Evolutionary conservation across 2,797 vertebrate genomes (phyloP).

Genomic region (Sebastes cheni): DNA sequence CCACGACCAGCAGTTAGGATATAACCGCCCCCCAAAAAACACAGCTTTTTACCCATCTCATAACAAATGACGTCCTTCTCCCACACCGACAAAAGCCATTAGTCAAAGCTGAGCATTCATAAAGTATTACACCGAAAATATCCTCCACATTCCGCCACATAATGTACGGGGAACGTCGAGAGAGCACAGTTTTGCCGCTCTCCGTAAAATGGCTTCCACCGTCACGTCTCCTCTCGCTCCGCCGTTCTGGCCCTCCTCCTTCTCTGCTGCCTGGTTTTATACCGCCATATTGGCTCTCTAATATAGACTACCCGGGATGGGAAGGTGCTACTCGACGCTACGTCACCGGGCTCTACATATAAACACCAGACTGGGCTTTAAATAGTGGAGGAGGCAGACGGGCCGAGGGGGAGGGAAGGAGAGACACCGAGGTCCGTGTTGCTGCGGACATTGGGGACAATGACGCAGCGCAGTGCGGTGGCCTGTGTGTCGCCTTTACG

Average conservation of each 20-base stretch:
- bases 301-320: constrained; percentile 98
- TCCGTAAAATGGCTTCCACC: constrained; percentile 81
- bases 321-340: constrained; percentile 95
- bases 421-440: constrained; percentile 64
- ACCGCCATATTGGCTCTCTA: constrained; percentile 97
- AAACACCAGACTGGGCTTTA: constrained; percentile 94
- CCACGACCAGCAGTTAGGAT: constrained; percentile 49
- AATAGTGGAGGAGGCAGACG: constrained; percentile 88
- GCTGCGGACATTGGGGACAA: constrained; percentile 79
- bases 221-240: constrained; percentile 72
- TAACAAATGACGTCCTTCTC: constrained; percentile 2
- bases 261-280: constrained; percentile 92
- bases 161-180: constrained; percentile 20
- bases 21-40: constrained; percentile 40
- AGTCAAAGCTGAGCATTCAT: constrained; percentile 1
- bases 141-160: constrained; percentile 36
- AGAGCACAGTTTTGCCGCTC: constrained; percentile 57
- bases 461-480: constrained; percentile 20
- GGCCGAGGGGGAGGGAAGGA: constrained; percentile 60
- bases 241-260: constrained; percentile 92
- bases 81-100: constrained; percentile 16
- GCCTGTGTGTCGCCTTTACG: neutral
- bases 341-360: constrained; percentile 96
- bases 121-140: constrained; percentile 27
- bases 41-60: constrained; percentile 49